Evolutionary conservation across 2,797 vertebrate species (phyloP), one percentile per base, ranked within the genome.

Genomic region (Catamblyrhynchus diadema): DNA sequence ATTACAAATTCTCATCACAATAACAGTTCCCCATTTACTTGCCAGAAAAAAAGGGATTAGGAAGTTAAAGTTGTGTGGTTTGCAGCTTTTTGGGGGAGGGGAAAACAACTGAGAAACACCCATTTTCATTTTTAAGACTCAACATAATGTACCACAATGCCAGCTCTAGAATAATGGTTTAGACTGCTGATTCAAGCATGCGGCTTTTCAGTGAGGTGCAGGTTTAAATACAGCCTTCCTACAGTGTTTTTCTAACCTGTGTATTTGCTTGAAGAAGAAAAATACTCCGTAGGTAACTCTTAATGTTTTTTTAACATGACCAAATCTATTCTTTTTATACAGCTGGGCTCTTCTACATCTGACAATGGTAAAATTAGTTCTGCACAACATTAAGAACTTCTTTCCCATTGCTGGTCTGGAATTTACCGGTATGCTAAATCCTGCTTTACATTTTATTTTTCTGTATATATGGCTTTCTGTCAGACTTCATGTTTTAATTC

Each of bases 311-410:
- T 87, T 93, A 81, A 81, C 39, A 65, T 0, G 1, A 41, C 22
- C 27, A 41, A 67, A 86, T 53, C 45, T 86, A 1, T 82, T 87
- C 4, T 84, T 72, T 79, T 92, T 50, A 77, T 94, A 41, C 86
- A 99, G 99, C 97, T 99, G 99, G 99, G 98, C 98, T 97, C 98
- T 99, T 93, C 98, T 99, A 18, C 99, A 99, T 91, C 97, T 99
- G 97, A 99, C 98, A 72, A 98, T 99, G 99, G 98, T 99, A 81
- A 99, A 99, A 97, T 97, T 99, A 95, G 98, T 98, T 94, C 98
- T 99, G 96, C 98, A 99, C 95, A 99, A 99, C 54, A 97, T 99
- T 70, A 99, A 99, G 98, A 99, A 98, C 93, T 99, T 99, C 97
- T 99, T 99, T 81, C 99, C 99, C 50, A 98, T 99, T 86, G 98